Conservation (phyloP, 2,888 invertebrate species). For the Branchellion lobata region DNA sequence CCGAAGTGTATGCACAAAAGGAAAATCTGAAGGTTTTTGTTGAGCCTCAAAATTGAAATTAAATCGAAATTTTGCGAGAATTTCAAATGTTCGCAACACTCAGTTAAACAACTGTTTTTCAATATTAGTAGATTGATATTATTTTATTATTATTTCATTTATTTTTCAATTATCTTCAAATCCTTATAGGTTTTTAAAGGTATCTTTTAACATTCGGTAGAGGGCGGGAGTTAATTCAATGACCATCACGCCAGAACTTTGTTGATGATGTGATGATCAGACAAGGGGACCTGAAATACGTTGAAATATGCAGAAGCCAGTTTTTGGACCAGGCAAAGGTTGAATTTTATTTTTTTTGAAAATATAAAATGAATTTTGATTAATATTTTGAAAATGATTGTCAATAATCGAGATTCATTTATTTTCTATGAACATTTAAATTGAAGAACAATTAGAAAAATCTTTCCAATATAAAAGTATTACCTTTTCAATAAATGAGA, state of each 20-base stretch:
- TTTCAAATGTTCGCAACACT: too few species aligned
- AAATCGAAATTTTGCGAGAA: too few species aligned
- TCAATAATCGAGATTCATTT: too few species aligned
- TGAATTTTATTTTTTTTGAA: conserved; percentile 50
- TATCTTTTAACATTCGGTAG: neutral
- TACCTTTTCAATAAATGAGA: too few species aligned
- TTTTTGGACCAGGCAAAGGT: conserved; percentile 92
- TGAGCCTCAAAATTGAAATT: neutral
- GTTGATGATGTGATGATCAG: conserved; percentile 77
- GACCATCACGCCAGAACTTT: conserved; percentile 46
- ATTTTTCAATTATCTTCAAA: too few species aligned
- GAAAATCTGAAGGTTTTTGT: conserved; percentile 30
- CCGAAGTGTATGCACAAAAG: conserved; percentile 15
- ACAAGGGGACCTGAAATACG: conserved; percentile 90
- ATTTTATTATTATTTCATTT: too few species aligned
- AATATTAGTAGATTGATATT: too few species aligned
- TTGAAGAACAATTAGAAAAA: too few species aligned
- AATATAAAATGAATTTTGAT: neutral
- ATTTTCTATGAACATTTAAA: too few species aligned
- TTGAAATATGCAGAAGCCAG: conserved; percentile 87
- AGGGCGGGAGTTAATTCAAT: neutral
- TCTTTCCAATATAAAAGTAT: too few species aligned
- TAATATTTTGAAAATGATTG: neutral
- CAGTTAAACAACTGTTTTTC: too few species aligned
- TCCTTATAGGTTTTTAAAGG: too few species aligned